Evolutionary conservation across 2,888 invertebrate species (phyloP), one percentile per base, ranked within the genome.

Genomic region (Sinelater perroti): DNA sequence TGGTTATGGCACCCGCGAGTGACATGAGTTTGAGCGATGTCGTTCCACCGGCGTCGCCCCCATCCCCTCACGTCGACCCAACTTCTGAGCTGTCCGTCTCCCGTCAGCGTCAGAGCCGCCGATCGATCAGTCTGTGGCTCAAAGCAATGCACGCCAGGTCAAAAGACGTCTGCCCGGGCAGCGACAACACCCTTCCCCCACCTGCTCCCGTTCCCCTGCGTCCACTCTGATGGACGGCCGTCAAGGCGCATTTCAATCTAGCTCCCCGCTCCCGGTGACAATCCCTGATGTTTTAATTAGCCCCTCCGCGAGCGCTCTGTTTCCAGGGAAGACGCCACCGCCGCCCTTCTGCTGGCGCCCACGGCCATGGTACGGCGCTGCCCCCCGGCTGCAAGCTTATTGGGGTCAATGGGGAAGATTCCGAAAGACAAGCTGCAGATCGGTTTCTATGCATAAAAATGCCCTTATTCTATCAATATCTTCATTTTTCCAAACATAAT

Each of bases 141-240:
- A 77, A 78, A 77, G 77, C 77, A 78, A 78, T 78, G 76, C 77
- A 77, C 74, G 75, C 75, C 75, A 75, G 76, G 77, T 77, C 77
- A 77, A 77, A 77, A 77, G 78, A 78, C 78, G 77, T 77, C 77
- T 78, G 78, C 77, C 77, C 78, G 77, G 77, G 78, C 76, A 71
- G 66, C 76, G 74, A 71, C 72, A 71, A 71, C 72, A 70, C 69
- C 68, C 70, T 63, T 66, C 61, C 64, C 56, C 62, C 38, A 58
- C 62, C 57, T 56, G 31, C 40, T 28, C 58, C 65, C 69, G 67
- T 60, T 65, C 69, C 61, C 67, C 67, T 57, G 58, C 66, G 64
- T 66, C 66, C 67, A 67, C 63, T 65, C 64, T 68, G 71, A 70
- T 69, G 68, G 68, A 67, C 70, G 66, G 67, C 67, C 66, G 70